Evolutionary conservation across 2,113 vertebrate species (phyloP), one percentile per base, ranked within the genome.

Genomic region (Desmodus rotundus): DNA sequence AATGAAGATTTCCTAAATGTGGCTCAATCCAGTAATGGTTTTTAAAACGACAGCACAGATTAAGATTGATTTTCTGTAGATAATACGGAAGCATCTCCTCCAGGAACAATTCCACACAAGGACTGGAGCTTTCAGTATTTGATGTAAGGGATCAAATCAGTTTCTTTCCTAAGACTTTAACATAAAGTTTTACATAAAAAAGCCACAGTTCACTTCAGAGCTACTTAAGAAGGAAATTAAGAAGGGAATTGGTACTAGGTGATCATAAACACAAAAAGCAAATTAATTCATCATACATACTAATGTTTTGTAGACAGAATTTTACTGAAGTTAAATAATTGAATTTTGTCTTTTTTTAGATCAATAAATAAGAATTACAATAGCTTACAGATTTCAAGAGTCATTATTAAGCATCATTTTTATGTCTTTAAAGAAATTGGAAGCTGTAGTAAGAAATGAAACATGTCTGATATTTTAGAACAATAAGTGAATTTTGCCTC

Each of bases 1-100:
- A 91, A 89, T 93, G 61, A 95, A 93, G 91, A 68, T 89, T 83
- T 70, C 56, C 45, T 58, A 61, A 86, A 52, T 80, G 20, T 96
- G 74, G 5, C 26, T 82, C 36, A 50, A 56, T 19, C 20, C 91
- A 67, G 31, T 72, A 73, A 81, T 73, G 9, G 20, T 76, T 96
- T 85, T 80, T 95, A 63, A 95, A 95, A 83, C 4, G 19, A 43
- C 5, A 70, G 24, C 13, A 56, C 19, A 77, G 70, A 84, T 88
- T n/a, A 88, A 89, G 50, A 84, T 43, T 43, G 43, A 58, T 93
- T 80, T 93, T 91, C 61, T 73, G 20, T 73, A 82, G 41, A 16
- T 31, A 13, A 58, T 82, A 38, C 26, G 15, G 28, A 84, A 65
- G 28, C n/a, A 31, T n/a, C 20, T 74, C 7, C 45, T 70, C 68